These are phyloP conservation scores for Elachura formosa DNA, from an alignment of 2,113 vertebrate species.

Conservation along the genomic window DNA sequence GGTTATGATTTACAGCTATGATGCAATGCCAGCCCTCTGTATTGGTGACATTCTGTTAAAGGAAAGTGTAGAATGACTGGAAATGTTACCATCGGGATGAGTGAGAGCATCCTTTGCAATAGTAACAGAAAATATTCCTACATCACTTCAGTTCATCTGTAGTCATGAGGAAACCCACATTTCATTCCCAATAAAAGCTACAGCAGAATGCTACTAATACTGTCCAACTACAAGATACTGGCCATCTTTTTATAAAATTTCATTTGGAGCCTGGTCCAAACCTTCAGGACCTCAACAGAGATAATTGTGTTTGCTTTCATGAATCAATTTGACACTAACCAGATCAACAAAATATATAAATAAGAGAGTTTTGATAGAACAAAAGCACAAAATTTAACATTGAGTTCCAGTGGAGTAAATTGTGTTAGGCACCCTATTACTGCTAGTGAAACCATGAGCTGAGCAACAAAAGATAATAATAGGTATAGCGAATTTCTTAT, in stretches of 20 bases:
- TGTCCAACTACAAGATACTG: not conserved
- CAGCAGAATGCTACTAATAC: not conserved
- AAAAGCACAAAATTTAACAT: not conserved
- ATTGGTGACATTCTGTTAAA: not conserved
- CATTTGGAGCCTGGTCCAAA: not conserved
- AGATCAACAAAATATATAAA: not conserved
- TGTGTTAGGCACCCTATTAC: not conserved
- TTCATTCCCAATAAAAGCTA: not conserved
- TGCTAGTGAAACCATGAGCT: not conserved
- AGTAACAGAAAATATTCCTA: not conserved
- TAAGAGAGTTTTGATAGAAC: not conserved
- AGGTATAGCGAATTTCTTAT: slow-evolving; percentile 43
- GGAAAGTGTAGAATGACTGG: not conserved
- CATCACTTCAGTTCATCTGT: not conserved
- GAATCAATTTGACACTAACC: not conserved
- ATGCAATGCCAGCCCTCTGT: not conserved
- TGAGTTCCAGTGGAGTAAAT: not conserved
- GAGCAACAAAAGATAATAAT: slow-evolving; percentile 20
- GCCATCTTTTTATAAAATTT: not conserved
- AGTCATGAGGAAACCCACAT: not conserved
- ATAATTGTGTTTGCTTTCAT: not conserved
- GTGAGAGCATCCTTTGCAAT: not conserved
- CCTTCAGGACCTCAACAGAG: not conserved
- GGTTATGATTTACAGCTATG: not conserved
- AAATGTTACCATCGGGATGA: not conserved